phyloP scores from a whole-genome alignment of 1,140 invertebrate genomes.

The honey bee (Apis mellifera) region Amel_HAv3.1 CM009932.2:6221001-6221500 shows the following conservation, averaged over 20 bases:
- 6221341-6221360: neutral
- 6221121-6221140: neutral
- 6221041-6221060: neutral
- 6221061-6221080: no score
- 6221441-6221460: constrained; percentile 60
- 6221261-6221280: neutral
- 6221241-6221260: no score
- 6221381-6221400: neutral
- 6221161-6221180: no score
- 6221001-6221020: constrained; percentile 61
- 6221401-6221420: constrained; percentile 4
- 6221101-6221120: neutral
- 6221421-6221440: constrained; percentile 57
- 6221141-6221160: no score
- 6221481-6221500: constrained; percentile 52
- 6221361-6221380: neutral
- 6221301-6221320: no score
- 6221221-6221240: no score
- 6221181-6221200: neutral
- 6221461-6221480: constrained; percentile 52
- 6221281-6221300: no score
- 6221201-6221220: no score
- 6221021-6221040: constrained; percentile 25
- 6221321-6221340: no score
- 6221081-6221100: neutral